Evolutionary conservation across 2,888 invertebrate genomes (phyloP).

Genomic region (Latrodectus elegans): DNA sequence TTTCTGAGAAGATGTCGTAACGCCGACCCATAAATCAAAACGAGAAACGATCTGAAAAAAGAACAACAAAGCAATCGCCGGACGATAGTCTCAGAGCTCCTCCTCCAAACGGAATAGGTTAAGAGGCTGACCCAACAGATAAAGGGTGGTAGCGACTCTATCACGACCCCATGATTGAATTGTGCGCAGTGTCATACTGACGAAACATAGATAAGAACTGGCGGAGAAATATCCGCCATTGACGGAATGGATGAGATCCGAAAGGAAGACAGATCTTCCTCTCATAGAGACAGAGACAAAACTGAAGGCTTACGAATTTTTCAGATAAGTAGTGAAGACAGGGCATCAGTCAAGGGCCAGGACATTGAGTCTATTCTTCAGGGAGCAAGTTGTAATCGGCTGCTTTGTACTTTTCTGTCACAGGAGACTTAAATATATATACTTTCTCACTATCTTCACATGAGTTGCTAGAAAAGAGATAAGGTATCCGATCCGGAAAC

Average conservation of each 20-base stretch:
- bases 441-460: too few species aligned
- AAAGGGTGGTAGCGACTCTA: constrained; percentile 36
- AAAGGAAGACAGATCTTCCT: constrained; percentile 44
- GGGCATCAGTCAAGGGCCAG: constrained; percentile 44
- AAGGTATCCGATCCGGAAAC: too few species aligned
- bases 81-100: neutral
- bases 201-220: constrained; percentile 52
- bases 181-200: constrained; percentile 46
- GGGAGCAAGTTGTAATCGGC: too few species aligned
- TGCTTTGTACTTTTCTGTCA: too few species aligned
- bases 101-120: constrained; percentile 7
- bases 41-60: neutral
- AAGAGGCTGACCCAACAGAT: constrained; percentile 13
- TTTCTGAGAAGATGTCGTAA: constrained; percentile 3
- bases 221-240: constrained; percentile 15
- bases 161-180: constrained; percentile 59
- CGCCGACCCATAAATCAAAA: neutral
- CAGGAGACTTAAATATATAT: too few species aligned
- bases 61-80: neutral
- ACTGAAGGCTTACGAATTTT: constrained; percentile 55
- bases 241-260: neutral
- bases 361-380: neutral
- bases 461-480: too few species aligned
- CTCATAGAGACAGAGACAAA: constrained; percentile 32
- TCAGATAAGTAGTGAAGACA: constrained; percentile 61